phyloP scores from a whole-genome alignment of 2,888 invertebrate species.

The Bellardia pandia region DNA sequence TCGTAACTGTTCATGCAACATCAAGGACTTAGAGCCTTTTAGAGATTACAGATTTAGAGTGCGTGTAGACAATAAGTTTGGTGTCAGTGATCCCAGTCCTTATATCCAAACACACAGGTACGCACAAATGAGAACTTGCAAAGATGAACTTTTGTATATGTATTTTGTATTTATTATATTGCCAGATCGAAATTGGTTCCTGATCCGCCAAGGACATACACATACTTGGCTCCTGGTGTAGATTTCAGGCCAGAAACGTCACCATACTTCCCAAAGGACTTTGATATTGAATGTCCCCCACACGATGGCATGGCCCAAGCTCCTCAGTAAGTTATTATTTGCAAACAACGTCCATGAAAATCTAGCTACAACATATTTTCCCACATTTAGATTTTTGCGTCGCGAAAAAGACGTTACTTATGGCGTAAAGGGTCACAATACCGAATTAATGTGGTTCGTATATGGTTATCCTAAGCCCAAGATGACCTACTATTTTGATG shows the following conservation, averaged over 20 bases:
- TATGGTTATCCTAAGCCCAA: constrained; percentile 98
- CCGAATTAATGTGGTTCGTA: constrained; percentile 96
- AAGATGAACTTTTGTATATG: neutral
- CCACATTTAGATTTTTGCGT: constrained; percentile 88
- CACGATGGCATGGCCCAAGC: constrained; percentile 93
- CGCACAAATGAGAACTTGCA: neutral
- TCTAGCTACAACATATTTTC: neutral
- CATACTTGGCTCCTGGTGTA: constrained; percentile 91
- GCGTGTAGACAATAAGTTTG: constrained; percentile 98
- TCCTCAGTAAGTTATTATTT: constrained; percentile 85
- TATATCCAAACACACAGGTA: constrained; percentile 90
- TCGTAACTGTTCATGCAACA: constrained; percentile 94
- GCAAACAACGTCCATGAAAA: neutral
- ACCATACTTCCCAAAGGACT: constrained; percentile 95
- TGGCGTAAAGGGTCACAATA: constrained; percentile 95
- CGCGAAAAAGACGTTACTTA: constrained; percentile 95
- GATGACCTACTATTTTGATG: constrained; percentile 95
- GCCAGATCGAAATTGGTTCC: constrained; percentile 90
- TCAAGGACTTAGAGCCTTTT: constrained; percentile 95
- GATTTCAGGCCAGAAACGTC: constrained; percentile 94
- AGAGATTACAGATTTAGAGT: constrained; percentile 98
- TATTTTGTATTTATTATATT: neutral
- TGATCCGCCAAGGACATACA: constrained; percentile 91
- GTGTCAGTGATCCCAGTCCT: constrained; percentile 98
- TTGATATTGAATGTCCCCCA: constrained; percentile 94